A percentile compares a stretch with the other conserved stretches of the same genome.
Conservation (phyloP, 2,113 vertebrate species). For the Onychostoma macrolepis region DNA sequence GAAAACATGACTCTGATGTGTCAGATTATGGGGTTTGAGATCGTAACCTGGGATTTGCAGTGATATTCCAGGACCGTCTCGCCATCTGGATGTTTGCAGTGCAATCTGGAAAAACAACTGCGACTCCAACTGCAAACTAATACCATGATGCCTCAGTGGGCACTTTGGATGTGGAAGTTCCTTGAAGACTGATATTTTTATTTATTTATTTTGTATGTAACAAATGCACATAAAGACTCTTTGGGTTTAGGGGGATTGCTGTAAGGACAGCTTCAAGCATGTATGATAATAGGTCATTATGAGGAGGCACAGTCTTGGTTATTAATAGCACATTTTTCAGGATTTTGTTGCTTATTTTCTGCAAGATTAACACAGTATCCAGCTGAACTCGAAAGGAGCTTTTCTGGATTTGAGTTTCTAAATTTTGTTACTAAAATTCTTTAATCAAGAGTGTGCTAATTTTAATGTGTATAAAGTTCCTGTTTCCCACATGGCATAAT, state of each 20-base stretch:
- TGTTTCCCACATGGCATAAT: too few relatives aligned
- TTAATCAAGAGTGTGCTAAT: neutral
- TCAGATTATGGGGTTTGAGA: conserved; percentile 23
- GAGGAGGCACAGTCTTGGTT: neutral
- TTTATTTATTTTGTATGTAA: conserved; percentile 35
- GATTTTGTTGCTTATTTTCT: neutral
- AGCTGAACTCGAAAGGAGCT: neutral
- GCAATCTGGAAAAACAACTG: neutral
- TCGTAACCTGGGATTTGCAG: neutral
- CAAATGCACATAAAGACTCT: conserved; percentile 46
- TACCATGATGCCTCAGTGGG: conserved; percentile 18
- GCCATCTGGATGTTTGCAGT: neutral
- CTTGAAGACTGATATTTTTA: conserved; percentile 33
- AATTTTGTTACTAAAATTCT: neutral
- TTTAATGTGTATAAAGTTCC: neutral
- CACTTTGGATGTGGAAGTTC: conserved; percentile 14
- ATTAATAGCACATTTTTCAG: neutral
- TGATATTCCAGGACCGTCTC: neutral
- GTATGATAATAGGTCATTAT: conserved; percentile 24
- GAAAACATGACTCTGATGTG: neutral
- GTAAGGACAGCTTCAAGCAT: conserved; percentile 47
- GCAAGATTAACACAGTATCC: neutral
- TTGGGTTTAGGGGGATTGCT: conserved; percentile 27
- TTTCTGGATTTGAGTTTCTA: neutral
- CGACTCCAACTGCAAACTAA: neutral